Conservation (phyloP, 2,797 vertebrate species). For the Phataginus tetradactyla region DNA sequence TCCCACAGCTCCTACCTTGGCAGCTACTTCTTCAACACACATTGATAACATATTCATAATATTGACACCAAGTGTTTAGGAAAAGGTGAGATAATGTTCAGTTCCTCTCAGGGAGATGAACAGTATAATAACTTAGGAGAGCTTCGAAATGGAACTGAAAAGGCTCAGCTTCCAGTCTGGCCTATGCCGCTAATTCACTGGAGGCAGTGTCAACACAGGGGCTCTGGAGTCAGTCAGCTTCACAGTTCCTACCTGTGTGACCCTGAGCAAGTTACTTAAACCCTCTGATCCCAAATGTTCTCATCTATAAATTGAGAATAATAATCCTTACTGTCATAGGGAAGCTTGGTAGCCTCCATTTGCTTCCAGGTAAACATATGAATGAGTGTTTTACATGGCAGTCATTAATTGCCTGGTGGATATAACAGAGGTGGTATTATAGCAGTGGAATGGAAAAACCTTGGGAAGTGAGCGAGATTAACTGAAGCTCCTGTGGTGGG, state of each 20-base stretch:
- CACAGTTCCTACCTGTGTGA: background rate
- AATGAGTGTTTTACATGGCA: background rate
- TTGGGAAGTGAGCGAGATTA: accelerated
- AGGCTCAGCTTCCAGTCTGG: background rate
- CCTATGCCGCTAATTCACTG: background rate
- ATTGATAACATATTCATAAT: background rate
- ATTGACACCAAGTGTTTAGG: background rate
- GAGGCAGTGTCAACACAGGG: accelerated
- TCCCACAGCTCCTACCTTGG: background rate
- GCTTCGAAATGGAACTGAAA: background rate
- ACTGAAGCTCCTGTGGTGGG: background rate
- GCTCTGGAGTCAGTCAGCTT: background rate
- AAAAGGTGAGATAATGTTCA: background rate
- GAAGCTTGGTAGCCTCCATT: background rate
- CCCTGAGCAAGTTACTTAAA: background rate
- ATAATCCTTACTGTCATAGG: background rate
- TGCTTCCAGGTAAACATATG: background rate
- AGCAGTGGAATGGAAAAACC: background rate
- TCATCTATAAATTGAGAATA: background rate
- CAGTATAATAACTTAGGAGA: background rate
- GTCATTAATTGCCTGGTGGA: background rate
- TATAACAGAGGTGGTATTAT: background rate
- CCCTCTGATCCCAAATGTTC: background rate
- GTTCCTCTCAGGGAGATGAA: background rate
- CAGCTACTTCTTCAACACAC: background rate